Evolutionary conservation across 2,113 vertebrate species (phyloP).

Genomic region (Thinocorus orbignyianus): DNA sequence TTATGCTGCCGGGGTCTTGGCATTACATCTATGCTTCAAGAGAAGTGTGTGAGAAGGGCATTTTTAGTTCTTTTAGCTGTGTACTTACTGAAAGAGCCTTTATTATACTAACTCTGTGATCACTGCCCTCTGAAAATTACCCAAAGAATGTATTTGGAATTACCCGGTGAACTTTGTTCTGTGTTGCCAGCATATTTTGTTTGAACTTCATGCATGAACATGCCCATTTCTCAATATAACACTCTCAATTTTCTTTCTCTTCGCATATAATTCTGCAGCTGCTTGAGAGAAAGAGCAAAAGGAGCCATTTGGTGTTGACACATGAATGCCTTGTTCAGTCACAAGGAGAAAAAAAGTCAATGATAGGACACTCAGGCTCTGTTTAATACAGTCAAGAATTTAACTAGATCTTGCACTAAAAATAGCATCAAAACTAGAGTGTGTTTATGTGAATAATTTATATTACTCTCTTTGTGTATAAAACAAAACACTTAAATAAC

Average conservation of each 20-base stretch:
- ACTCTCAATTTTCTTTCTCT: neutral
- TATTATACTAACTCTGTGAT: constrained; percentile 31
- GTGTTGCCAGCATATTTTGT: constrained; percentile 24
- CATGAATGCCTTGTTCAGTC: neutral
- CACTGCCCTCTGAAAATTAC: constrained; percentile 29
- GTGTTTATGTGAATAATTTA: neutral
- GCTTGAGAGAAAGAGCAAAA: neutral
- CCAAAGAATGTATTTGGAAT: constrained; percentile 27
- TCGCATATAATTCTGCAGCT: neutral
- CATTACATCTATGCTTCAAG: neutral
- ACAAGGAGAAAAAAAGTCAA: neutral
- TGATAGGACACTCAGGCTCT: neutral
- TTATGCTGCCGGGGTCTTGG: neutral
- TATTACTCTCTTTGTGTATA: neutral
- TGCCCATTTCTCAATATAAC: constrained; percentile 24
- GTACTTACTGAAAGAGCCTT: constrained; percentile 17
- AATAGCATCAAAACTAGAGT: neutral
- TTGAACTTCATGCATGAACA: constrained; percentile 61
- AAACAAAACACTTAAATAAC: neutral
- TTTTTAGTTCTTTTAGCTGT: constrained; percentile 2
- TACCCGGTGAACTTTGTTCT: constrained; percentile 23
- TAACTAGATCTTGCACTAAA: neutral
- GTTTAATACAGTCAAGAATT: neutral
- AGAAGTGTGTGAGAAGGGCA: neutral
- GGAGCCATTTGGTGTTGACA: neutral